Conservation (phyloP, 2,888 invertebrate species). For the Eumacrocentrus americanus region DNA sequence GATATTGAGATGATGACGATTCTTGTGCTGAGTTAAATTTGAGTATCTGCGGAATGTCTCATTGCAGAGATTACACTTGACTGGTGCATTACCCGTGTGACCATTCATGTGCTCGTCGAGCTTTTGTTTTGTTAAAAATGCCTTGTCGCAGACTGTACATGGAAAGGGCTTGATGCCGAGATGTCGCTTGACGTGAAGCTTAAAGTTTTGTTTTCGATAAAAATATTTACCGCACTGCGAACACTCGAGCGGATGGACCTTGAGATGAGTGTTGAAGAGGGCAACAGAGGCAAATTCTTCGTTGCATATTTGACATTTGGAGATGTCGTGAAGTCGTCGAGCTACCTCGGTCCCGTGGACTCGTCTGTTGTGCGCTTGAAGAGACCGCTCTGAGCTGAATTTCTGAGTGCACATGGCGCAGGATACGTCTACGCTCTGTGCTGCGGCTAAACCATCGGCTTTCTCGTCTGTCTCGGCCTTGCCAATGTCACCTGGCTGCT, state of each 20-base stretch:
- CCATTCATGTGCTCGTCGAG: slow-evolving; percentile 81
- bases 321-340: slow-evolving; percentile 56
- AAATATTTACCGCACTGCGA: slow-evolving; percentile 82
- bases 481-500: slow-evolving; percentile 43
- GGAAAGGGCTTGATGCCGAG: slow-evolving; percentile 76
- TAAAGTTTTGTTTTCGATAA: slow-evolving; percentile 75
- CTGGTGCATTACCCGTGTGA: slow-evolving; percentile 81
- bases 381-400: slow-evolving; percentile 54
- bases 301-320: slow-evolving; percentile 69
- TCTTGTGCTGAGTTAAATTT: slow-evolving; percentile 83
- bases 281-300: slow-evolving; percentile 73
- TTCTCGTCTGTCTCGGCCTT: slow-evolving; percentile 51
- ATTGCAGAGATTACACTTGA: slow-evolving; percentile 81
- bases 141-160: slow-evolving; percentile 81
- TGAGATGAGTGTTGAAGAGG: slow-evolving; percentile 75
- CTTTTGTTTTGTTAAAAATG: slow-evolving; percentile 83
- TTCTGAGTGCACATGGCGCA: slow-evolving; percentile 56
- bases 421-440: slow-evolving; percentile 48
- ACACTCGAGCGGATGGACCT: slow-evolving; percentile 82
- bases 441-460: slow-evolving; percentile 45
- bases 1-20: slow-evolving; percentile 76
- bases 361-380: slow-evolving; percentile 56
- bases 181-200: slow-evolving; percentile 81
- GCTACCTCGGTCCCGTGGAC: slow-evolving; percentile 52
- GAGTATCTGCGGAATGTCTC: slow-evolving; percentile 83